Base-by-base conservation (phyloP, 2,888 invertebrate genomes). In the Epinotia nisella region DNA sequence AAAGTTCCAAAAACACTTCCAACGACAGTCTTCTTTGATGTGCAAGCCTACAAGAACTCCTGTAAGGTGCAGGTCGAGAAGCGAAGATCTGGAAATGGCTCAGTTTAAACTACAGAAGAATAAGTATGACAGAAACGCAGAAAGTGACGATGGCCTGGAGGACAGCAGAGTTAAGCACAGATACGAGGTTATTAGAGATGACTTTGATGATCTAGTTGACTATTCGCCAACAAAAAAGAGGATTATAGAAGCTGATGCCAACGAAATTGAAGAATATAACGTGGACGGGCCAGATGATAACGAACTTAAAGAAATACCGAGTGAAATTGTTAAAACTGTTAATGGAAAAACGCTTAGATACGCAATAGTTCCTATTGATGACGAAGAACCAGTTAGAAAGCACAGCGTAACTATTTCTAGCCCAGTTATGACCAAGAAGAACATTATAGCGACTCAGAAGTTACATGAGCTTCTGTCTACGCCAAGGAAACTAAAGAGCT, bases 391-490 rank as follows among this genome's bases (percentile, higher is more conserved):
- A 0, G 81, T 91, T 73, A 82, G 90, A 82, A 83, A 89, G 87
- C 59, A 88, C 77, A 83, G 87, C 5, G 90, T 87, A 0, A 94
- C 88, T 0, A 95, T 87, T 79, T 89, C 88, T 59, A 90, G 83
- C 0, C 90, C 90, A 0, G 86, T 87, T 29, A 94, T 95, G 86
- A 94, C 95, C 1, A 87, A 94, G 65, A 95, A 95, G 79, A 96
- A 96, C 84, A 88, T 96, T 0, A 94, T 95, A 24, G 97, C 97
- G 0, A 97, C 97, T 0, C 96, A 96, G 81, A 97, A 96, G 80
- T 87, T 97, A 0, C 96, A 97, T 84, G 97, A 97, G 79, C 84
- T 97, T 3, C 83, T 97, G 0, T 95, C 96, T 1, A 97, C 97
- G 0, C 97, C 97, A 0, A 93, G 95, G 29, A 96, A 96, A 80